These are phyloP conservation scores for Caloenas nicobarica DNA, from an alignment of 2,113 vertebrate genomes.

Conservation along the genomic window DNA sequence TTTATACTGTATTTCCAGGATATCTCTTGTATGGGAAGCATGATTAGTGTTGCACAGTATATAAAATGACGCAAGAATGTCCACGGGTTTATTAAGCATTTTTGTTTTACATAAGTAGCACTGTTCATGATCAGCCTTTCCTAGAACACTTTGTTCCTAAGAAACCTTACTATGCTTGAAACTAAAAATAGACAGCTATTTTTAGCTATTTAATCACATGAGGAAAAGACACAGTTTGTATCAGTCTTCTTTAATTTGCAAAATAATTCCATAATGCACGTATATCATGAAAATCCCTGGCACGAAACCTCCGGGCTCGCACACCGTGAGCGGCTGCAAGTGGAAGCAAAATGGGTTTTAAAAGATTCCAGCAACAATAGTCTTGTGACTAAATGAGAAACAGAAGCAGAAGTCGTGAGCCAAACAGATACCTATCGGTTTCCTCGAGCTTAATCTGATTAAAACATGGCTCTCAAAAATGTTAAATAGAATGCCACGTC, in stretches of 20 bases:
- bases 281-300: slow-evolving; percentile 45
- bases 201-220: slow-evolving; percentile 61
- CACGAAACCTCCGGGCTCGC: slow-evolving; percentile 44
- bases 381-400: slow-evolving; percentile 83
- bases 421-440: slow-evolving; percentile 82
- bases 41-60: neutral
- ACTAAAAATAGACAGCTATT: slow-evolving; percentile 69
- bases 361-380: slow-evolving; percentile 81
- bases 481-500: slow-evolving; percentile 76
- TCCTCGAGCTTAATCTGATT: slow-evolving; percentile 85
- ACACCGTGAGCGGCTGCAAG: slow-evolving; percentile 65
- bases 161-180: slow-evolving; percentile 41
- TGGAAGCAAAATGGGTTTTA: slow-evolving; percentile 73
- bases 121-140: slow-evolving; percentile 30
- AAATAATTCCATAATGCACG: slow-evolving; percentile 32
- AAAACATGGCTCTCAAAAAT: slow-evolving; percentile 76
- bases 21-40: neutral
- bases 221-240: slow-evolving; percentile 41
- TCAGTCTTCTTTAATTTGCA: slow-evolving; percentile 66
- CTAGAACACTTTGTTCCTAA: slow-evolving; percentile 46
- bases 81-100: neutral
- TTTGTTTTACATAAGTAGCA: slow-evolving; percentile 25
- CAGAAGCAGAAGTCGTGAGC: slow-evolving; percentile 76
- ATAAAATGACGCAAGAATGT: neutral
- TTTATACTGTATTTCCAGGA: neutral